phyloP scores from a whole-genome alignment of 2,888 invertebrate genomes.

The Limnephilus auricula region DNA sequence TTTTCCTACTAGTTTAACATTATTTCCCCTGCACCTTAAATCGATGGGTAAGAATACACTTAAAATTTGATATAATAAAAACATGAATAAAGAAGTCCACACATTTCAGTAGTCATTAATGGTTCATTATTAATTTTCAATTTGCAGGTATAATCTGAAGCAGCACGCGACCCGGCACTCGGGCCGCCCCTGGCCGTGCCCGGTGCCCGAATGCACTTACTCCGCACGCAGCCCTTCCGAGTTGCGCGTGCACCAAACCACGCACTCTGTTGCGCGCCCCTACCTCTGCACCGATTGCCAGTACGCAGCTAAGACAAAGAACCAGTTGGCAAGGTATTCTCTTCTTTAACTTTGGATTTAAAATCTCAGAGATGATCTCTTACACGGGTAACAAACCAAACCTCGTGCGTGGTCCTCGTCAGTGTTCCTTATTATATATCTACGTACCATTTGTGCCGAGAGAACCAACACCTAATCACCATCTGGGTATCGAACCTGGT shows the following conservation, averaged over 20 bases:
- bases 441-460: background rate
- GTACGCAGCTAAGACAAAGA: slow-evolving; percentile 77
- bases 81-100: background rate
- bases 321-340: slow-evolving; percentile 75
- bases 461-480: background rate
- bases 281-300: slow-evolving; percentile 76
- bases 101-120: background rate
- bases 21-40: too few relatives aligned
- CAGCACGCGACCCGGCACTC: slow-evolving; percentile 80
- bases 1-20: too few relatives aligned
- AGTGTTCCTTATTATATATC: background rate
- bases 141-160: slow-evolving; percentile 77
- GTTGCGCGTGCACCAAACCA: slow-evolving; percentile 76
- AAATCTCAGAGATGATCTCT: background rate
- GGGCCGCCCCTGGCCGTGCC: slow-evolving; percentile 78
- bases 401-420: background rate
- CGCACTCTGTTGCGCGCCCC: slow-evolving; percentile 76
- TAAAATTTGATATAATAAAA: background rate
- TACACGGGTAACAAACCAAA: background rate
- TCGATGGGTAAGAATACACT: too few relatives aligned
- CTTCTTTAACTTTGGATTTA: background rate
- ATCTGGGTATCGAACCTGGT: background rate
- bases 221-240: slow-evolving; percentile 77
- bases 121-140: background rate
- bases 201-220: slow-evolving; percentile 78